A percentile compares a stretch with the other conserved stretches of the same genome.
Evolutionary conservation across 2,888 invertebrate species (phyloP).

Genomic region (Erebia epiphron): DNA sequence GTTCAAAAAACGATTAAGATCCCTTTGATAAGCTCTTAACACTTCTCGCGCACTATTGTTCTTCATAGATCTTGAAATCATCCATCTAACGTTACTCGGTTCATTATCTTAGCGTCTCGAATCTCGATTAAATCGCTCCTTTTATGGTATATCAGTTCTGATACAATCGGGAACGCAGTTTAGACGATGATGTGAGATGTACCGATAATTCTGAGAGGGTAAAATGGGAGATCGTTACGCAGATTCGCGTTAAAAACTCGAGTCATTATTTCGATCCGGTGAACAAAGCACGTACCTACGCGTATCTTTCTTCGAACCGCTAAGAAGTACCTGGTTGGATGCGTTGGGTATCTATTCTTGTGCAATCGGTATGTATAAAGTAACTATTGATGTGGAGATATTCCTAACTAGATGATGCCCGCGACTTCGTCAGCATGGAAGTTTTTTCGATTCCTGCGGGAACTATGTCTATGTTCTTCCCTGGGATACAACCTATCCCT

Average conservation of each 20-base stretch:
- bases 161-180: constrained; percentile 25
- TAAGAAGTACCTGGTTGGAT: background rate
- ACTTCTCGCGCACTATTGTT: constrained; percentile 14
- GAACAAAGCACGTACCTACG: constrained; percentile 6
- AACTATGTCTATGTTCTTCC: no score
- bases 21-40: constrained; percentile 8
- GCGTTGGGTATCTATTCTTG: background rate
- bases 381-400: background rate
- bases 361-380: background rate
- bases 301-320: constrained; percentile 2
- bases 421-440: no score
- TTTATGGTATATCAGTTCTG: constrained; percentile 29
- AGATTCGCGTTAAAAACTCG: constrained; percentile 28
- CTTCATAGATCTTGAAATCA: constrained; percentile 17
- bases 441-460: no score
- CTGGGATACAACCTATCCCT: no score
- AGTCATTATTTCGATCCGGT: constrained; percentile 26
- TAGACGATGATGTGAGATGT: constrained; percentile 31
- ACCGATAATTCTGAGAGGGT: constrained; percentile 27
- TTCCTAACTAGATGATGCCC: background rate
- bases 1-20: constrained; percentile 23
- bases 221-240: constrained; percentile 35
- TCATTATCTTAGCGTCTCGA: constrained; percentile 27
- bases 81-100: constrained; percentile 19
- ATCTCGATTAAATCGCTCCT: constrained; percentile 35